Percentiles rank a stretch among this genome's conserved stretches.
Conservation (phyloP, 2,113 vertebrate genomes). For the Oncorhynchus kisutch region DNA sequence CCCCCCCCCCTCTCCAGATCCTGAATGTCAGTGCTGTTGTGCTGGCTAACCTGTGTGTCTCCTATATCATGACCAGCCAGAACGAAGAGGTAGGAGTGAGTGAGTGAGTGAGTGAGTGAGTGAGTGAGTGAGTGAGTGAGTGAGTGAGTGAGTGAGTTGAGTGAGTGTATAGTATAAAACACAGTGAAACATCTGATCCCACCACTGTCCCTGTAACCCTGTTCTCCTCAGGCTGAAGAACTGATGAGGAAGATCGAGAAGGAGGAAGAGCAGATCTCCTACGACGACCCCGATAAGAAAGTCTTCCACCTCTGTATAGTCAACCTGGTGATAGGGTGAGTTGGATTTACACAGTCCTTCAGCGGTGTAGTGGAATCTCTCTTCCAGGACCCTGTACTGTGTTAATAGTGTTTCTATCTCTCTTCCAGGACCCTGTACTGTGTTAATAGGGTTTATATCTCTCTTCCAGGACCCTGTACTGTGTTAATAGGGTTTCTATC, state of each 20-base stretch:
- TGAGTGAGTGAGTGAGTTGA: background rate
- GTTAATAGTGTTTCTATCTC: too few relatives aligned
- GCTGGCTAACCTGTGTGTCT: slow-evolving; percentile 93
- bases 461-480: too few relatives aligned
- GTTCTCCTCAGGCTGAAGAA: slow-evolving; percentile 80
- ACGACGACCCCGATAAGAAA: slow-evolving; percentile 88
- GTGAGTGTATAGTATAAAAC: background rate
- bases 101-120: background rate
- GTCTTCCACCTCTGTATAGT: slow-evolving; percentile 95
- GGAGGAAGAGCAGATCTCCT: slow-evolving; percentile 91
- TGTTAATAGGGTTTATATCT: too few relatives aligned
- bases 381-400: too few relatives aligned
- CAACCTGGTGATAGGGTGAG: slow-evolving; percentile 94
- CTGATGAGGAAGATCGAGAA: slow-evolving; percentile 97
- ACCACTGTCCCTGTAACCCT: background rate
- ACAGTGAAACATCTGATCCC: background rate
- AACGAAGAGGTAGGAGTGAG: slow-evolving; percentile 82
- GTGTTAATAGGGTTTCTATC: too few relatives aligned
- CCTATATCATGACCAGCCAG: slow-evolving; percentile 94
- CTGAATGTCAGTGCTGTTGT: slow-evolving; percentile 91
- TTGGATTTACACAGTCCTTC: background rate
- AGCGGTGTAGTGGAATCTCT: too few relatives aligned
- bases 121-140: background rate
- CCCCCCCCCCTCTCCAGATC: slow-evolving; percentile 68
- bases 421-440: too few relatives aligned